Evolutionary conservation across 2,113 vertebrate genomes (phyloP).

Genomic region (Martes martes): DNA sequence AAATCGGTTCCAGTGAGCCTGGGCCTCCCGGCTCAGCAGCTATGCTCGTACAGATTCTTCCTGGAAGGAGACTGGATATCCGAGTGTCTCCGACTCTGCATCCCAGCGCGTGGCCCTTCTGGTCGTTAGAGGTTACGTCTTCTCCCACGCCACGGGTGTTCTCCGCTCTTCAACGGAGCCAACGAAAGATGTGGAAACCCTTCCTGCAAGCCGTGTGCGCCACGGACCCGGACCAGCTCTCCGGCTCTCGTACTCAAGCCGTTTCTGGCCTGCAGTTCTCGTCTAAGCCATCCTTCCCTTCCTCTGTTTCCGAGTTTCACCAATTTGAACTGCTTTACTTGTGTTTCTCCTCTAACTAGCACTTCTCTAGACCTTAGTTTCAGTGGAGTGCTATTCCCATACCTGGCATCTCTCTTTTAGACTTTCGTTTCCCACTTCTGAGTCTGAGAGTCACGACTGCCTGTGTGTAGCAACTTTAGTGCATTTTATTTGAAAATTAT

Average conservation of each 20-base stretch:
- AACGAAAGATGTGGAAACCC: not conserved
- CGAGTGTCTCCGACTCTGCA: fast-evolving
- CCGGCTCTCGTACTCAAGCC: too few relatives aligned
- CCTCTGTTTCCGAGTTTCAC: not conserved
- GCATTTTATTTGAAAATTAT: not conserved
- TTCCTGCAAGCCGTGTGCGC: too few relatives aligned
- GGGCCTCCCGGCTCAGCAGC: not conserved
- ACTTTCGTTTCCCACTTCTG: not conserved
- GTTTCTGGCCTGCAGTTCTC: too few relatives aligned
- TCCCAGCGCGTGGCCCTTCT: too few relatives aligned
- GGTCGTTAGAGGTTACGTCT: fast-evolving
- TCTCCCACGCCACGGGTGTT: not conserved
- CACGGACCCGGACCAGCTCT: not conserved
- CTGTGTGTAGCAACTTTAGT: not conserved
- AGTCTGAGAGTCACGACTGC: not conserved
- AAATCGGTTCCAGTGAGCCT: not conserved
- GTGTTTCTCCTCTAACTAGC: not conserved
- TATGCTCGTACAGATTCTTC: fast-evolving
- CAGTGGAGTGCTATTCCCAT: not conserved
- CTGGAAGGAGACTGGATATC: fast-evolving
- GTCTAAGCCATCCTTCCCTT: not conserved
- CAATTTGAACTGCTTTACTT: too few relatives aligned
- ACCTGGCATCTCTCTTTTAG: not conserved
- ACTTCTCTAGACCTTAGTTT: not conserved
- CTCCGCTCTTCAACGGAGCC: not conserved